Evolutionary conservation across 2,113 vertebrate genomes (phyloP), one percentile per base, ranked within the genome.

Genomic region (Anas platyrhynchos): DNA sequence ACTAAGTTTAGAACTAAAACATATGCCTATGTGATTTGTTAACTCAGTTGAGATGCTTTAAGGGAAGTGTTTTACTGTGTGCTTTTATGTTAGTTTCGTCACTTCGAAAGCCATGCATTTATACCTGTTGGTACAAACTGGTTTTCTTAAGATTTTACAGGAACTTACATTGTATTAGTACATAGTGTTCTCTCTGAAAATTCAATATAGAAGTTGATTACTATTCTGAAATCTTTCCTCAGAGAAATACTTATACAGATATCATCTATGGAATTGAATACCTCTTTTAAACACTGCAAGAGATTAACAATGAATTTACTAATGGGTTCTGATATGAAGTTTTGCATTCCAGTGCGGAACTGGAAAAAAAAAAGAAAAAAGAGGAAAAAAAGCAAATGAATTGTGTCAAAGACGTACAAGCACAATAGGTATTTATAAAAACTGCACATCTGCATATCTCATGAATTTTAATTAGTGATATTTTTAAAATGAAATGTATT

Each of bases 241-340:
- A 68, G 25, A 82, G 15, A 87, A 88, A 79, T 59, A 78, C 46
- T 88, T 91, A 61, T 74, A 94, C 38, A 78, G 34, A 32, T 61
- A 79, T 7, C 32, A 75, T 68, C 63, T 36, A 54, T 77, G 52
- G 48, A 88, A 81, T 2, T 36, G 12, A 83, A 86, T 83, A n/a
- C 2, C 18, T 68, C 77, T 88, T 93, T 71, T 86, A 94, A 94
- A 81, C 15, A 61, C 56, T 41, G 31, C 6, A 74, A 87, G 62
- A 71, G 14, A 68, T 82, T 66, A 93, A 73, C 61, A 87, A 88
- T 13, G 12, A 65, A 61, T 69, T 91, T 80, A 27, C 85, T 69
- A 80, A 76, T 46, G n/a, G 26, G 15, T 58, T 88, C 22, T 76
- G 43, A 79, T 82, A 27, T 44, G 32, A 77, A 50, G 76, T 91